These are phyloP conservation scores for Rhinella marina DNA, from an alignment of 2,797 vertebrate species.

Conservation along the genomic window DNA sequence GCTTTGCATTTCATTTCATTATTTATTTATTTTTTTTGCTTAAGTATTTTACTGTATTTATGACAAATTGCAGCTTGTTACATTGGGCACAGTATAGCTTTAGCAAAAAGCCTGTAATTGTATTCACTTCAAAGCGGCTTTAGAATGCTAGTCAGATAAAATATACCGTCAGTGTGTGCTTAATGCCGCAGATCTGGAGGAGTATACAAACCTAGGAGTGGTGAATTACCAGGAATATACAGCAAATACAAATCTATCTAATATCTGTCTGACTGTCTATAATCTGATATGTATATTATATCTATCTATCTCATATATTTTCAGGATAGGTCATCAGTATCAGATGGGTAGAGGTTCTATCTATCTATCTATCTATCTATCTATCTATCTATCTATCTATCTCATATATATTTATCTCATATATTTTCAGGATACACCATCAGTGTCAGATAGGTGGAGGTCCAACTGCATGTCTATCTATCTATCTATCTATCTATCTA, in stretches of 20 bases:
- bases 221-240: too few relatives aligned
- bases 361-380: conserved; percentile 9
- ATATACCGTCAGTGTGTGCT: neutral
- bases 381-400: conserved; percentile 1
- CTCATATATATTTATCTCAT: too few relatives aligned
- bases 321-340: too few relatives aligned
- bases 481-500: too few relatives aligned
- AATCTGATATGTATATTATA: neutral
- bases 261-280: neutral
- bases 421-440: too few relatives aligned
- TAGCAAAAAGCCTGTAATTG: conserved; percentile 11
- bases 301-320: too few relatives aligned
- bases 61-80: conserved; percentile 26
- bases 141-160: neutral
- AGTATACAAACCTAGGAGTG: neutral
- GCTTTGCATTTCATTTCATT: conserved; percentile 16
- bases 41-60: conserved; percentile 11
- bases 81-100: neutral
- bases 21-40: conserved; percentile 12
- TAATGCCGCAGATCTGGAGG: neutral
- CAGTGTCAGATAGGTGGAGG: too few relatives aligned
- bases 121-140: neutral
- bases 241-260: too few relatives aligned
- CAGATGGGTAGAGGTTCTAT: too few relatives aligned
- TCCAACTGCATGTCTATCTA: too few relatives aligned